Base-by-base conservation (phyloP, 2,797 vertebrate genomes). In the Sebastes flavidus region DNA sequence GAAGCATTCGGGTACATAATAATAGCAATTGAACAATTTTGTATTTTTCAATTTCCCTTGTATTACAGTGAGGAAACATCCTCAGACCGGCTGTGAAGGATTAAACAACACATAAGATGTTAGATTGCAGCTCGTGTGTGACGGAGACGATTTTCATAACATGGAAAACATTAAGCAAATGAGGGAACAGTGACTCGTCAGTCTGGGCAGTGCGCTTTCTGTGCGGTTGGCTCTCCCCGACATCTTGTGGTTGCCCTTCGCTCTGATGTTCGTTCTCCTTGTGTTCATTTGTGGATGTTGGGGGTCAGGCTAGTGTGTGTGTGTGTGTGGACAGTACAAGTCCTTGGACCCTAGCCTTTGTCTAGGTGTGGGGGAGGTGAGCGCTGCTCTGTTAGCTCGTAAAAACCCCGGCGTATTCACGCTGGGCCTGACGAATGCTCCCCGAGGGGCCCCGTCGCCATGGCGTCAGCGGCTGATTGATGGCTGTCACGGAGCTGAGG, bases 401-500 rank as follows among this genome's bases (percentile, higher is more conserved):
- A 95, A 95, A 94, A 87, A 91, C 91, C 86, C 85, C 73, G 65
- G 82, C 69, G 89, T 93, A 91, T 94, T 95, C 93, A 92, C 81
- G 54, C 84, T 67, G 88, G 83, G 87, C 80, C 91, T 90, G 90
- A 86, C 69, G 88, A 94, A 92, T 67, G 69, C 87, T 92, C 89
- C 93, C 93, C 27, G 2, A 80, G 90, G 91, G 91, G 80, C 86
- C 87, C 78, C 22, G 91, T 93, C 88, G 80, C 88, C 87, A 92
- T 94, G 92, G 94, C 76, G 87, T 91, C 89, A 73, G 74, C 20
- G 58, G 63, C 82, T 95, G 95, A 96, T 96, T 96, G 96, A 96
- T 96, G 95, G 95, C 94, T 96, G 95, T 96, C 96, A 95, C 46
- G 52, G 82, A 92, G 88, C 86, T 87, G 80, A 89, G 83, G 88